A percentile compares a stretch with the other conserved stretches of the same genome.
These are phyloP conservation scores for Drosophila lacertosa DNA, from an alignment of 1,140 invertebrate species.

Conservation along the genomic window DNA sequence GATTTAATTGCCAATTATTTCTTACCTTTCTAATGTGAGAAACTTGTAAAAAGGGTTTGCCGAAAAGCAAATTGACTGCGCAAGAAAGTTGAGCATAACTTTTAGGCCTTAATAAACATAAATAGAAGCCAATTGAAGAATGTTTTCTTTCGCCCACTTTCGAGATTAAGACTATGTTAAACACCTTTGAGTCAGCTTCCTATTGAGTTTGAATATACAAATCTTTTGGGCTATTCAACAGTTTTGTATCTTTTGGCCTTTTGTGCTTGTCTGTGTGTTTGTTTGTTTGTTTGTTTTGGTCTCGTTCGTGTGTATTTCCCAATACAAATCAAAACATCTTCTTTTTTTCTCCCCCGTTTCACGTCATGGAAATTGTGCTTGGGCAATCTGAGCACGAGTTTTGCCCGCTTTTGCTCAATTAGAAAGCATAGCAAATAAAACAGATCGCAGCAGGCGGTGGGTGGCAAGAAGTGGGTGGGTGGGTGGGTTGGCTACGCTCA, in stretches of 20 bases:
- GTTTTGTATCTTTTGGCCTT: conserved; percentile 1
- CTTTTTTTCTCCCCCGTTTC: no score
- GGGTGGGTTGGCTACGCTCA: neutral
- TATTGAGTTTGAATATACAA: neutral
- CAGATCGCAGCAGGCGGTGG: conserved; percentile 23
- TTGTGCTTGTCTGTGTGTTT: conserved; percentile 25
- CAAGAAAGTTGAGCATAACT: no score
- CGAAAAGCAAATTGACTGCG: no score
- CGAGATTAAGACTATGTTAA: no score
- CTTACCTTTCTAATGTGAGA: no score
- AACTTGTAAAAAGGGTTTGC: no score
- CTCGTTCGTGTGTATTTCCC: conserved; percentile 42
- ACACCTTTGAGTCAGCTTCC: no score
- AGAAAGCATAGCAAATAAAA: conserved; percentile 64
- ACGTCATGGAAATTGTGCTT: conserved; percentile 57
- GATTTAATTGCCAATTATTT: no score
- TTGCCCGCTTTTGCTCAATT: conserved; percentile 72
- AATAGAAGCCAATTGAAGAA: no score
- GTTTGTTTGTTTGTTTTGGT: conserved; percentile 45
- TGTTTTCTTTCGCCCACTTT: no score
- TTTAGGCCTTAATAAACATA: no score
- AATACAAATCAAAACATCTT: conserved; percentile 75
- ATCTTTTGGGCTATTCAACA: no score
- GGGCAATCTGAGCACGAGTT: conserved; percentile 68
- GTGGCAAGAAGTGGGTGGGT: neutral